phyloP scores from a whole-genome alignment of 2,113 vertebrate genomes.

The Pithys albifrons region DNA sequence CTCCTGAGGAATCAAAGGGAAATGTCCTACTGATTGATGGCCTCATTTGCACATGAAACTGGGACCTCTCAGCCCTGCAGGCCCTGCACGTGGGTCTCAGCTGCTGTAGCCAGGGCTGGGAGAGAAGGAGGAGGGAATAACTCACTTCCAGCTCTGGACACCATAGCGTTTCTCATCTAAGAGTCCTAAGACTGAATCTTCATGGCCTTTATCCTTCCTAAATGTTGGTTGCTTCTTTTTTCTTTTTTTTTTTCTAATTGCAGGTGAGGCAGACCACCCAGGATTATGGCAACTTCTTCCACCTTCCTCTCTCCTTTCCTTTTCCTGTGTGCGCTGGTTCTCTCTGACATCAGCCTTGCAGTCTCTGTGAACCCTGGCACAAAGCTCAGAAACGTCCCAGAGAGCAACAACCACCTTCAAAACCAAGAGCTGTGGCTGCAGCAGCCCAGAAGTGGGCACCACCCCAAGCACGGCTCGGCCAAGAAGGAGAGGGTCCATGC shows the following conservation, averaged over 20 bases:
- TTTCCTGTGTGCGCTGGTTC: constrained; percentile 31
- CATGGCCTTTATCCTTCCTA: neutral
- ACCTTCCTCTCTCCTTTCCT: neutral
- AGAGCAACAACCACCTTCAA: constrained; percentile 72
- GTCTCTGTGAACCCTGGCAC: constrained; percentile 51
- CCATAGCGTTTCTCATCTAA: neutral
- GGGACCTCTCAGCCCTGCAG: constrained; percentile 22
- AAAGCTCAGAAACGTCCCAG: constrained; percentile 43
- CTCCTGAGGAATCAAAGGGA: constrained; percentile 33
- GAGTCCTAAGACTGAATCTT: neutral
- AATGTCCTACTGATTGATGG: constrained; percentile 58
- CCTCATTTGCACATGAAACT: constrained; percentile 70
- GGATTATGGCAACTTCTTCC: constrained; percentile 52
- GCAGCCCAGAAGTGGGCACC: constrained; percentile 52
- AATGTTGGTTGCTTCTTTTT: neutral
- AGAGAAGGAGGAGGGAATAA: neutral
- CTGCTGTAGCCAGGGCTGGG: neutral
- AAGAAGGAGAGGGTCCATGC: constrained; percentile 64
- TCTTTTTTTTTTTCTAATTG: neutral
- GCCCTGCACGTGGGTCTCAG: constrained; percentile 38
- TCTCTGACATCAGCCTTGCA: constrained; percentile 18
- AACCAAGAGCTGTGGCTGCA: constrained; percentile 67
- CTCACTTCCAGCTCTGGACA: neutral
- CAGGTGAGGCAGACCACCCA: constrained; percentile 40
- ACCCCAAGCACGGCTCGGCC: constrained; percentile 62